These are phyloP conservation scores for Limenitis camilla DNA, from an alignment of 2,888 invertebrate species.

Conservation along the genomic window DNA sequence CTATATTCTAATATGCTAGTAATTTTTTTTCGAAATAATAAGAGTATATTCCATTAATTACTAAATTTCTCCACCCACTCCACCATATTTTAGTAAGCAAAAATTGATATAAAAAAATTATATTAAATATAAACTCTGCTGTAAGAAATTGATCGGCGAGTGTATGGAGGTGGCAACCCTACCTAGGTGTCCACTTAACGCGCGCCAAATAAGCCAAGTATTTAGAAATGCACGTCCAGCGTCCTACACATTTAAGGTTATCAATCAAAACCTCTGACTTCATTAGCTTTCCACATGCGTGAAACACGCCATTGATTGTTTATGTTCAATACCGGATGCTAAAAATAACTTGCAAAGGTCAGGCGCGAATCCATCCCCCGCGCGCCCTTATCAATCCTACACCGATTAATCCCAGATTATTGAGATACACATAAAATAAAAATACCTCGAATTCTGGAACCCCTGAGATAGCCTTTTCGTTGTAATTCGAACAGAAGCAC, in stretches of 20 bases:
- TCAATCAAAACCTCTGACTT: constrained; percentile 14
- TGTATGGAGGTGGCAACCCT: no score
- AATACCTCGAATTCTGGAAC: constrained; percentile 43
- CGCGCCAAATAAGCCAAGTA: constrained; percentile 23
- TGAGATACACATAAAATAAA: constrained; percentile 7
- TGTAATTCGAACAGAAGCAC: constrained; percentile 62
- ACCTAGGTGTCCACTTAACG: constrained; percentile 10
- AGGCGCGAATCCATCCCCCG: constrained; percentile 50
- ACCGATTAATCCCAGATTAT: constrained; percentile 13
- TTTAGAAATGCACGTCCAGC: constrained; percentile 2
- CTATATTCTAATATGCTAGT: no score
- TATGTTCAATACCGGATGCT: constrained; percentile 48
- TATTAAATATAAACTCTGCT: no score
- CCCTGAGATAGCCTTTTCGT: constrained; percentile 47
- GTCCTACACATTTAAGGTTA: constrained; percentile 16
- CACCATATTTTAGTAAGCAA: no score
- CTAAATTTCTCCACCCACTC: no score
- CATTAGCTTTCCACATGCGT: constrained; percentile 34
- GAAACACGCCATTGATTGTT: constrained; percentile 48
- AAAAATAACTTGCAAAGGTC: constrained; percentile 67
- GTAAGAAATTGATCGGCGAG: no score
- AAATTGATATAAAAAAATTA: no score
- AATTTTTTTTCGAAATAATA: no score
- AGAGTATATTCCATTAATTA: no score
- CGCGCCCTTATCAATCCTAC: constrained; percentile 45